Conservation (phyloP, 30 jellyfish, hydroid and myxozoan genomes). For the Turritopsis dohrnii region DNA sequence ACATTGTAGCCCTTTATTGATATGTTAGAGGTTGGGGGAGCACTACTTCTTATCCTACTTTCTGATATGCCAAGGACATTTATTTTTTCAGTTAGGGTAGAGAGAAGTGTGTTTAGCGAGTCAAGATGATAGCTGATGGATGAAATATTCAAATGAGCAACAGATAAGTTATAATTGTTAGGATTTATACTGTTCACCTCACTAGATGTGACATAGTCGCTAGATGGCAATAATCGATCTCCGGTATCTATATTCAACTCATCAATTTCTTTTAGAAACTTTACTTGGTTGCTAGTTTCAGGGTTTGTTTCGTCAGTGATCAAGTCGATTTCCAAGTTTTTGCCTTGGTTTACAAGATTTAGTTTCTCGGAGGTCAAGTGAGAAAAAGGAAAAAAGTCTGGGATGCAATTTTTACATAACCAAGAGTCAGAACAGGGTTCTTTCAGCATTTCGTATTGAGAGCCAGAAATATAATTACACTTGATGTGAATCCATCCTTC, state of each 20-base stretch:
- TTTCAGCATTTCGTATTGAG: too few species aligned
- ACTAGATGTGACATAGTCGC: constrained; percentile 5
- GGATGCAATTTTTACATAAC: background rate
- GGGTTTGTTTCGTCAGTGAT: background rate
- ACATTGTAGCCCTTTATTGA: background rate
- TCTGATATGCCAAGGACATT: background rate
- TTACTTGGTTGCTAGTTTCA: background rate
- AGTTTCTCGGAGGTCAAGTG: background rate
- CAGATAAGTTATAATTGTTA: background rate
- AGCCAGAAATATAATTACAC: constrained; percentile 7
- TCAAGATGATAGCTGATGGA: background rate
- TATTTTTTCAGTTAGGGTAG: background rate
- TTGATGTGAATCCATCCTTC: constrained; percentile 1
- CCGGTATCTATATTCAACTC: background rate
- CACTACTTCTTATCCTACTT: background rate
- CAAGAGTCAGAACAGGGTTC: background rate
- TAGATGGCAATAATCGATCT: background rate
- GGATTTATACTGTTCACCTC: background rate
- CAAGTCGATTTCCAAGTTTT: background rate
- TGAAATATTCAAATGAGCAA: background rate
- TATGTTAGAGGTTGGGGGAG: background rate
- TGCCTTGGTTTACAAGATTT: background rate
- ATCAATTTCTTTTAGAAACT: background rate
- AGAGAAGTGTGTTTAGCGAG: background rate
- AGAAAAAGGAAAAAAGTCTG: background rate